Evolutionary conservation across 2,113 vertebrate species (phyloP), one percentile per base, ranked within the genome.

Genomic region (Brachirus orientalis): DNA sequence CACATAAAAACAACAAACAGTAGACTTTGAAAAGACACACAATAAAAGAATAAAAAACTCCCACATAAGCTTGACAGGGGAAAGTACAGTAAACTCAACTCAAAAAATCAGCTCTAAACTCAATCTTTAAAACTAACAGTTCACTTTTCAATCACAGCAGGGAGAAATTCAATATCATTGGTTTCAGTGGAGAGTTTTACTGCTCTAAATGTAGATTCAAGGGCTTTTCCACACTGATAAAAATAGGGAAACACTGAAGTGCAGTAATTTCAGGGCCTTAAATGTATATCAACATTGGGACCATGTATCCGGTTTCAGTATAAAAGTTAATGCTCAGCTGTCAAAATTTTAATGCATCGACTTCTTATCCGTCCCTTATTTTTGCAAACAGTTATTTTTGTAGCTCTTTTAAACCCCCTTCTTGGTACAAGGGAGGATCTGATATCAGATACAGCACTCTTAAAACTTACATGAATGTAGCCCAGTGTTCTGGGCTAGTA

Each of bases 1-100:
- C 54, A 67, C 53, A 52, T 7, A 14, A 63, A 68, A 62, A 70
- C 43, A 65, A 62, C 14, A 52, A 66, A 69, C n/a, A 51, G n/a
- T 18, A n/a, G n/a, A n/a, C 3, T 1, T 7, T 11, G 18, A 28
- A 77, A 22, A 8, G 10, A 61, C 14, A 56, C 40, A 46, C 10
- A 54, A 53, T 10, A 36, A 16, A n/a, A 16, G 1, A 28, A 16
- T 7, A 8, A 57, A 10, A 54, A 59, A 63, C 10, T 35, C 50
- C 51, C 10, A 45, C n/a, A 13, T 33, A 1, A 16, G 20, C 10
- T 62, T 38, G 2, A 40, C 6, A 12, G 37, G 22, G 33, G 50
- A 33, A 60, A 73, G 38, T 17, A 19, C 16, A 51, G 22, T 40
- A 69, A 56, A 44, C 11, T 43, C 46, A 40, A 40, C 35, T 53